Evolutionary conservation across 2,888 invertebrate genomes (phyloP).

Genomic region (Caenorhabditis doughertyi): DNA sequence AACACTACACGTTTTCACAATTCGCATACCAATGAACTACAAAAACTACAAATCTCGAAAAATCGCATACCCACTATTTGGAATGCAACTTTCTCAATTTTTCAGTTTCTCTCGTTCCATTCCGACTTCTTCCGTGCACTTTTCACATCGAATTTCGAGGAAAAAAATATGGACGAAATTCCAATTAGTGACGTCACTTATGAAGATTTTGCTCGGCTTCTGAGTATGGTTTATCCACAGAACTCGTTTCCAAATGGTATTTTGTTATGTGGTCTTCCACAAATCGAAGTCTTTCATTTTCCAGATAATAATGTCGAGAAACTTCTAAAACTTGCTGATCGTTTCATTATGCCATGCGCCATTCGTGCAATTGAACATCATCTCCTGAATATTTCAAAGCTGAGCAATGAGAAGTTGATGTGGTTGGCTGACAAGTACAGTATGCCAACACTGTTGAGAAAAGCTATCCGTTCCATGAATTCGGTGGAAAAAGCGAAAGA

Average conservation of each 20-base stretch:
- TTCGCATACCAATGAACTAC: too few relatives aligned
- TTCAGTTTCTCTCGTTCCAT: conserved; percentile 19
- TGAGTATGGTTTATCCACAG: not conserved
- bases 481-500: not conserved
- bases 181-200: not conserved
- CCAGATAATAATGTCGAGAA: conserved; percentile 18
- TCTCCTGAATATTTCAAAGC: not conserved
- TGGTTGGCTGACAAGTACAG: not conserved
- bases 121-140: conserved; percentile 9
- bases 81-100: too few relatives aligned
- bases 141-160: conserved; percentile 7
- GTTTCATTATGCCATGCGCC: not conserved
- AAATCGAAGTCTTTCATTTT: not conserved
- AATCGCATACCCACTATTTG: too few relatives aligned
- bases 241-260: not conserved
- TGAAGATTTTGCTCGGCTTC: not conserved
- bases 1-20: too few relatives aligned
- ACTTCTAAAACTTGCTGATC: conserved; percentile 2
- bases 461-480: not conserved
- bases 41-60: too few relatives aligned
- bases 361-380: not conserved
- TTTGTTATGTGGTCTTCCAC: not conserved
- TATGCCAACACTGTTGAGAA: not conserved
- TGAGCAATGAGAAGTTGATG: not conserved
- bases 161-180: not conserved